These are phyloP conservation scores for Fragum fragum DNA, from an alignment of 2,888 invertebrate genomes.

Conservation along the genomic window DNA sequence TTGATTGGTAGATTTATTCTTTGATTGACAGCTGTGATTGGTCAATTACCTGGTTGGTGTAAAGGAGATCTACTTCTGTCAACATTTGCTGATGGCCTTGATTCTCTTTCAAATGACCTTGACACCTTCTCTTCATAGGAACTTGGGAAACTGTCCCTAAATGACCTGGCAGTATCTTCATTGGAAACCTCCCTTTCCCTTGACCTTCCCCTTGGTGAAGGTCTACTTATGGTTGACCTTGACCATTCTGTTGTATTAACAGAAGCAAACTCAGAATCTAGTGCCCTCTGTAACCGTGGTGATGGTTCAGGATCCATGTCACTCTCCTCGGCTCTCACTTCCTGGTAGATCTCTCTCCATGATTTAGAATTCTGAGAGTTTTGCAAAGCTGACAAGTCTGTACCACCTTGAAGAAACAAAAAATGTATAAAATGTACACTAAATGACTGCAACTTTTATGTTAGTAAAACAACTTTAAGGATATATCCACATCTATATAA, in stretches of 20 bases:
- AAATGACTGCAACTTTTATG: too few relatives aligned
- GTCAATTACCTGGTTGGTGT: neutral
- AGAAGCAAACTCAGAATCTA: conserved; percentile 24
- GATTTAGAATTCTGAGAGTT: conserved; percentile 24
- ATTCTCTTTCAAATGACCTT: conserved; percentile 48
- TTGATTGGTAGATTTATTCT: too few relatives aligned
- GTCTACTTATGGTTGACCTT: conserved; percentile 46
- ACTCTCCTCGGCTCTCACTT: conserved; percentile 64
- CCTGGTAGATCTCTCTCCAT: conserved; percentile 72
- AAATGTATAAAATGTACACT: too few relatives aligned
- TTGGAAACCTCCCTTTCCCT: conserved; percentile 26
- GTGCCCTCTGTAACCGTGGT: conserved; percentile 27
- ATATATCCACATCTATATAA: too few relatives aligned
- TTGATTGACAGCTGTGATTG: too few relatives aligned
- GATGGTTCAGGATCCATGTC: conserved; percentile 44
- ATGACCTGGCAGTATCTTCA: conserved; percentile 3
- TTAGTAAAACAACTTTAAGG: too few relatives aligned
- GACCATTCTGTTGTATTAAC: conserved; percentile 27
- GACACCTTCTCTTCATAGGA: conserved; percentile 32
- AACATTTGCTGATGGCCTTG: conserved; percentile 16
- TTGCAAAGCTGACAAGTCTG: conserved; percentile 8
- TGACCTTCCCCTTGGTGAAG: conserved; percentile 38
- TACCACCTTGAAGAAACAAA: neutral
- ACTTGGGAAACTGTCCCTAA: conserved; percentile 16
- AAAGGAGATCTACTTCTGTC: conserved; percentile 1